These are phyloP conservation scores for Cecidostiba fungosa DNA, from an alignment of 2,888 invertebrate species.

Conservation along the genomic window DNA sequence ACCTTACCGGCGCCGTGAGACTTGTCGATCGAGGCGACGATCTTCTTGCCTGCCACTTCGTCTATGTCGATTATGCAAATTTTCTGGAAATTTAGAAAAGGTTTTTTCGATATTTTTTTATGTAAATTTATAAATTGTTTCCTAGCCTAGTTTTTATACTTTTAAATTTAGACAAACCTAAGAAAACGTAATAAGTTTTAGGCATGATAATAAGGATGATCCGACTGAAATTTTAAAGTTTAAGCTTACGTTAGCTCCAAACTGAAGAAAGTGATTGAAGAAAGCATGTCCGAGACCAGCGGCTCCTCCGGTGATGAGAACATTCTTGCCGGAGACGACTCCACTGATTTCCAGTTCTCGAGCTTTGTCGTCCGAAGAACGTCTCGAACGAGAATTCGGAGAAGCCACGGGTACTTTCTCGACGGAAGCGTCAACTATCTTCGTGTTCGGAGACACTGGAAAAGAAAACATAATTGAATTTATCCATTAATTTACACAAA, in stretches of 20 bases:
- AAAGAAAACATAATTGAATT: neutral
- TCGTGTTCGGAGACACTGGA: conserved; percentile 40
- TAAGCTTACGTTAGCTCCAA: conserved; percentile 73
- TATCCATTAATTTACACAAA: neutral
- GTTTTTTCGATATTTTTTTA: neutral
- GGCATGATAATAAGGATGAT: too few species aligned
- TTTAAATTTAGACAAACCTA: too few species aligned
- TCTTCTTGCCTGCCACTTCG: conserved; percentile 65
- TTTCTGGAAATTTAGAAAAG: conserved; percentile 66
- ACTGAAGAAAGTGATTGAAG: conserved; percentile 74
- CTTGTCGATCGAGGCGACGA: conserved; percentile 71
- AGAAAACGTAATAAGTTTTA: too few species aligned
- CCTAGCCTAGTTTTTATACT: too few species aligned
- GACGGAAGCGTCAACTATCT: neutral
- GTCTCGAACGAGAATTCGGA: conserved; percentile 54
- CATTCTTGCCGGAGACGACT: conserved; percentile 74
- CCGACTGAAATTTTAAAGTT: too few species aligned
- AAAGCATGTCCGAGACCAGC: conserved; percentile 75
- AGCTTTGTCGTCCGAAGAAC: conserved; percentile 73
- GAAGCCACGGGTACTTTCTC: neutral
- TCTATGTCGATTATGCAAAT: conserved; percentile 74
- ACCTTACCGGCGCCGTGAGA: conserved; percentile 71
- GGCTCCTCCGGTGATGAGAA: conserved; percentile 76
- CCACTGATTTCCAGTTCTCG: conserved; percentile 75
- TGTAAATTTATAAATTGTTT: neutral